Evolutionary conservation across 2,113 vertebrate species (phyloP).

Genomic region (Todiramphus saurophagus): DNA sequence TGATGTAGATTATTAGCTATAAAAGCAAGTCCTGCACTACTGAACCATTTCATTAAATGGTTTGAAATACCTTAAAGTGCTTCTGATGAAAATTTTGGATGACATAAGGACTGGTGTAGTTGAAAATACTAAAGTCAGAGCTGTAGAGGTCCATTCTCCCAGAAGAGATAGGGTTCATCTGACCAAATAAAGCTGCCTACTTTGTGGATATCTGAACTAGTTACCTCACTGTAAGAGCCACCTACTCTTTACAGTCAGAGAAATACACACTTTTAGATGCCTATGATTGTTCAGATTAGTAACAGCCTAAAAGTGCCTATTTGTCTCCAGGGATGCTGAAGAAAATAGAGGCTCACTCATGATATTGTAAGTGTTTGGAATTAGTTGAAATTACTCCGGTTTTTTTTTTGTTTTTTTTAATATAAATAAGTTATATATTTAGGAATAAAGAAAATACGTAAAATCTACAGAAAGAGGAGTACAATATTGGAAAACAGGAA

Average conservation of each 20-base stretch:
- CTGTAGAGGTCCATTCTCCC: neutral
- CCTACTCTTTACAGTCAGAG: neutral
- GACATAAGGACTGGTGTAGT: fast-evolving
- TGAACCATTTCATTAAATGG: neutral
- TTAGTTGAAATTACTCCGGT: neutral
- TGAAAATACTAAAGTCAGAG: neutral
- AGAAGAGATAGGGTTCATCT: neutral
- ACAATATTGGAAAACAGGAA: neutral
- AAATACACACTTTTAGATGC: neutral
- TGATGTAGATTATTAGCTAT: neutral
- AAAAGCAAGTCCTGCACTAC: neutral
- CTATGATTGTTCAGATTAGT: neutral
- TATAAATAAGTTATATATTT: neutral
- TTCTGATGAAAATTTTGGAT: neutral
- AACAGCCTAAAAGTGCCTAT: neutral
- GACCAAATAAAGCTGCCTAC: neutral
- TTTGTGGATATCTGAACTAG: neutral
- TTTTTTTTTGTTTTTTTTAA: neutral
- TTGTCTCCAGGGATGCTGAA: neutral
- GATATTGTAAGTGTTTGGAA: neutral
- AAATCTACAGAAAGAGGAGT: neutral
- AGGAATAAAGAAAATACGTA: neutral
- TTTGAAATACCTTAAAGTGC: neutral
- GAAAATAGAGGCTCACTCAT: neutral
- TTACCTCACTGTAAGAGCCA: neutral